phyloP scores from a whole-genome alignment of 2,113 vertebrate species.

The Lipophrys pholis region DNA sequence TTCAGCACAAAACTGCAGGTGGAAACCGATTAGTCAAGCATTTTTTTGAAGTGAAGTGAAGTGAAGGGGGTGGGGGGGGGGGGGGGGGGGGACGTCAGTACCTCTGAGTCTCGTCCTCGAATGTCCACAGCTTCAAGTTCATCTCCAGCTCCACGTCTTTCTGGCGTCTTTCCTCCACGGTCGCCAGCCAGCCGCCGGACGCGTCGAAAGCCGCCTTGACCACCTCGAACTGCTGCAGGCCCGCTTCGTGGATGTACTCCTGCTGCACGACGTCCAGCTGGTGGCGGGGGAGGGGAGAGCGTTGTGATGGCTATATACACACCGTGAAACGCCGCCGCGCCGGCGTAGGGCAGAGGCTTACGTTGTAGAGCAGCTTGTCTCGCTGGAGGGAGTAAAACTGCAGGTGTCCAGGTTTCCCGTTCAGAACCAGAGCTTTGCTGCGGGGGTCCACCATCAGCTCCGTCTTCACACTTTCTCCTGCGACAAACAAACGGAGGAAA shows the following conservation, averaged over 20 bases:
- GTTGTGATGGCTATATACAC: too few relatives aligned
- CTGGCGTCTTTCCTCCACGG: constrained; percentile 89
- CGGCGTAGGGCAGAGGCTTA: too few relatives aligned
- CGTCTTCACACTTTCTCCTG: constrained; percentile 85
- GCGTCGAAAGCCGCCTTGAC: constrained; percentile 85
- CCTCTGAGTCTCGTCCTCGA: constrained; percentile 89
- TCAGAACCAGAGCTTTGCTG: constrained; percentile 93
- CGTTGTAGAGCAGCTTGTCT: constrained; percentile 94
- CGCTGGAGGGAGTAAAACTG: constrained; percentile 95
- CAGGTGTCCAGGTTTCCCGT: constrained; percentile 96
- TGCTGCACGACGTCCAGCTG: constrained; percentile 97
- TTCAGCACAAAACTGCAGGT: constrained; percentile 90
- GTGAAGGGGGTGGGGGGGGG: too few relatives aligned
- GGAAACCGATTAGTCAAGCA: too few relatives aligned
- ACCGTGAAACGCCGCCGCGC: too few relatives aligned
- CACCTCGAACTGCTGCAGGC: constrained; percentile 89
- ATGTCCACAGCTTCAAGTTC: constrained; percentile 92
- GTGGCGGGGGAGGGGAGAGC: too few relatives aligned
- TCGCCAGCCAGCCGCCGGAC: constrained; percentile 90
- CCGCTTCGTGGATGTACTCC: constrained; percentile 89
- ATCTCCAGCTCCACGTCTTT: constrained; percentile 84
- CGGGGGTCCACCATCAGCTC: constrained; percentile 92
- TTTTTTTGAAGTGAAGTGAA: too few relatives aligned
- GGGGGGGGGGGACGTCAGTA: constrained; percentile 61
- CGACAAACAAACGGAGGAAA: not conserved